Conservation (phyloP, 2,113 vertebrate genomes). For the Ceyx cyanopectus region DNA sequence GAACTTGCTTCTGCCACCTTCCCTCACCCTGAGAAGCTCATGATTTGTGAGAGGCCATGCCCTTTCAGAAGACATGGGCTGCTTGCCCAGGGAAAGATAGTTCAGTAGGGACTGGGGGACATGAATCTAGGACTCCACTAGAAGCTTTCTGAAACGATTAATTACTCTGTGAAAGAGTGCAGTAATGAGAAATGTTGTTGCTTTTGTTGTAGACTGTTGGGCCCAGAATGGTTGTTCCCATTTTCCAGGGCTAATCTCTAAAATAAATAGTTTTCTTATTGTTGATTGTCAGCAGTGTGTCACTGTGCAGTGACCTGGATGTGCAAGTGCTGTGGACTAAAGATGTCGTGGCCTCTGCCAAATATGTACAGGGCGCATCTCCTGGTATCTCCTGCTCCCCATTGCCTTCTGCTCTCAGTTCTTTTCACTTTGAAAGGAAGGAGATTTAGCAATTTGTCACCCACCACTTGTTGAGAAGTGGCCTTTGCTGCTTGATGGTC, state of each 20-base stretch:
- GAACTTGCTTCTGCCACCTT: not conserved
- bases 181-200: conserved; percentile 22
- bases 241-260: conserved; percentile 10
- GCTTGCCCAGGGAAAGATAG: not conserved
- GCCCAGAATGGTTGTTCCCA: not conserved
- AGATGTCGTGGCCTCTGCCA: not conserved
- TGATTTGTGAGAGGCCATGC: not conserved
- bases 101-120: not conserved
- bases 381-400: not conserved
- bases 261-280: conserved; percentile 30
- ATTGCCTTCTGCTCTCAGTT: not conserved
- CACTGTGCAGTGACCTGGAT: not conserved
- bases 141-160: conserved; percentile 33
- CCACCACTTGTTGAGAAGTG: not conserved
- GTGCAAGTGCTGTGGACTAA: not conserved
- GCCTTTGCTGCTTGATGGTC: not conserved
- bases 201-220: not conserved
- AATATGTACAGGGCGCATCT: not conserved
- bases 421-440: not conserved
- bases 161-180: not conserved
- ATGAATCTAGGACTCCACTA: not conserved
- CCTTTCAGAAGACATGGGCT: not conserved
- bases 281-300: not conserved
- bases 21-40: not conserved
- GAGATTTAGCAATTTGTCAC: conserved; percentile 39